These are phyloP conservation scores for Blastomussa wellsi DNA, from an alignment of 92 coral and sea anemone genomes.

Conservation along the genomic window DNA sequence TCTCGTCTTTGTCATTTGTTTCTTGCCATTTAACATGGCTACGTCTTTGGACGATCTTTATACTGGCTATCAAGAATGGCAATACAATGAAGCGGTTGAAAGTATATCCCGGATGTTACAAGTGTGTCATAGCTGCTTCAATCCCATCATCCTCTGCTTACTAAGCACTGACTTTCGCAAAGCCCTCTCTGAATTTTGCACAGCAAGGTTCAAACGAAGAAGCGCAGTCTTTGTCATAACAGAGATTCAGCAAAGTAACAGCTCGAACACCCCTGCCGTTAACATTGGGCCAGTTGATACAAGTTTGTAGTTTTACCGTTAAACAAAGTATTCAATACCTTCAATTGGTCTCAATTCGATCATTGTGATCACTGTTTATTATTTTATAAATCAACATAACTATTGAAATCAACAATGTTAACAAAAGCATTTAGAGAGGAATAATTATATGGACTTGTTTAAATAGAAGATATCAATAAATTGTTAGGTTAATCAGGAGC, in stretches of 20 bases:
- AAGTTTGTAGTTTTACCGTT: background rate
- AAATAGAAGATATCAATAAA: too few relatives aligned
- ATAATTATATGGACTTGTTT: too few relatives aligned
- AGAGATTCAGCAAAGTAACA: background rate
- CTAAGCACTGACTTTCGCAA: constrained; percentile 14
- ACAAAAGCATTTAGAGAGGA: too few relatives aligned
- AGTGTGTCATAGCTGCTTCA: constrained; percentile 22
- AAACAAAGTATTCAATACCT: background rate
- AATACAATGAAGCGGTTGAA: constrained; percentile 15
- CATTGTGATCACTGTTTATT: background rate
- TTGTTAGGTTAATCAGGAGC: background rate
- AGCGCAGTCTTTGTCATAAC: background rate
- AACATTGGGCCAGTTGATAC: background rate
- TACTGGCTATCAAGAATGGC: background rate
- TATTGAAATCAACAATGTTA: too few relatives aligned
- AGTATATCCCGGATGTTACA: constrained; percentile 32
- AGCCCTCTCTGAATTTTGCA: background rate
- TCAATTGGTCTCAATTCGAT: too few relatives aligned
- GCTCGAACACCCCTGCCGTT: background rate
- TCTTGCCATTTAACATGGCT: constrained; percentile 17
- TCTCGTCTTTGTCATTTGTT: constrained; percentile 7
- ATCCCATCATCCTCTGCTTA: constrained; percentile 35
- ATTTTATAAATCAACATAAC: too few relatives aligned
- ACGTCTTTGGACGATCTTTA: background rate
- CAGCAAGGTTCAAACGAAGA: background rate